Evolutionary conservation across 2,888 invertebrate genomes (phyloP), one percentile per base, ranked within the genome.

Genomic region (Orthosia incerta): DNA sequence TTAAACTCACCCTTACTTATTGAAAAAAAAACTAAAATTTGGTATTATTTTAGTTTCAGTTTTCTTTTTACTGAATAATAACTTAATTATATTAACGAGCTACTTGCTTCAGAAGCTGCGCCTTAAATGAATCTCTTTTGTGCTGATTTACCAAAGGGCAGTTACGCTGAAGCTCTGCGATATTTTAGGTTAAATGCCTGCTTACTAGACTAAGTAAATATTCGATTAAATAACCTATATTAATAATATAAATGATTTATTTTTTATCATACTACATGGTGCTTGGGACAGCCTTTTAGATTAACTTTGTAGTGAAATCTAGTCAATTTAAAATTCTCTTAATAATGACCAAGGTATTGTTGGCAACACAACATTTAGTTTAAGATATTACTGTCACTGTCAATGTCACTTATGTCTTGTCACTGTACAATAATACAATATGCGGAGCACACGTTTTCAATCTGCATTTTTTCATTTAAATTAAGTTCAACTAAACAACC

Each of bases 41-140:
- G n/a, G n/a, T n/a, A n/a, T n/a, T n/a, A n/a, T 45, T 3, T 16
- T 11, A 16, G 16, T n/a, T 18, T 39, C 39, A 39, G 39, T 39
- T 39, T 50, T 15, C 9, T n/a, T n/a, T 45, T n/a, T 5, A 9
- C 3, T 13, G 5, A 59, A 39, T 73, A 63, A 46, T 20, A 2
- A 18, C n/a, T 9, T 45, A 18, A 15, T 50, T 13, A 67, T 9
- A 18, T 23, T 20, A 31, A 50, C 7, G 3, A 60, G 18, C 18
- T 39, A 20, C 20, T 16, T 26, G 16, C 15, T 4, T 2, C 4
- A 48, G 39, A 4, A 18, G 18, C 81, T 71, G 53, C 53, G 53
- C 79, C 84, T 83, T 83, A 84, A 84, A 26, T 61, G 13, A 26
- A 53, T 72, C 71, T 65, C 59, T 50, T 76, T 74, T 76, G 72